Percentiles rank a stretch among this genome's conserved stretches.
Conservation (phyloP, 2,113 vertebrate species). For the Siniperca chuatsi region DNA sequence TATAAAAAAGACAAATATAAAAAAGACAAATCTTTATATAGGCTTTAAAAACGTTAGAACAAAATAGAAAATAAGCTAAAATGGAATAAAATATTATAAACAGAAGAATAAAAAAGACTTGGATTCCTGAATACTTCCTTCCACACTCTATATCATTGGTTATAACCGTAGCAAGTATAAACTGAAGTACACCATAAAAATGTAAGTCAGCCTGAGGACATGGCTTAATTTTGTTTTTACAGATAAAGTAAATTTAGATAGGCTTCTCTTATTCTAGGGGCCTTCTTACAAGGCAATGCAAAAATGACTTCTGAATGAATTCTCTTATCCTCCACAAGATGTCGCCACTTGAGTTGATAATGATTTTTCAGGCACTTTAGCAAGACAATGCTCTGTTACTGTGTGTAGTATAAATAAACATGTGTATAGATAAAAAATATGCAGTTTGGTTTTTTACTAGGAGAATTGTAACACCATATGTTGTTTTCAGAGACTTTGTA, state of each 20-base stretch:
- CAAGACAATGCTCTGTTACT: not conserved
- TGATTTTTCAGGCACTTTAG: not conserved
- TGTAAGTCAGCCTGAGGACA: not conserved
- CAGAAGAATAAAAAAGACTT: not conserved
- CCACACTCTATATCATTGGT: not conserved
- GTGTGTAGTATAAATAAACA: not conserved
- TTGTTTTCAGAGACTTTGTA: not conserved
- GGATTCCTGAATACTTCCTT: too few relatives aligned
- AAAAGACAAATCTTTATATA: not conserved
- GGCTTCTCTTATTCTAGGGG: not conserved
- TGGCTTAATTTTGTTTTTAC: not conserved
- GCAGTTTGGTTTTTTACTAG: not conserved
- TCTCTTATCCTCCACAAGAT: constrained; percentile 61
- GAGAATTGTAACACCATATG: not conserved
- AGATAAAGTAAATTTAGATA: not conserved
- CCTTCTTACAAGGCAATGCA: not conserved
- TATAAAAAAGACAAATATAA: not conserved
- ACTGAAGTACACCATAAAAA: not conserved
- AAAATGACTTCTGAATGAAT: not conserved
- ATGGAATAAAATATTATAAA: not conserved
- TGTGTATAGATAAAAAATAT: not conserved
- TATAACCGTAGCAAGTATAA: not conserved
- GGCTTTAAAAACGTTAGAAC: not conserved
- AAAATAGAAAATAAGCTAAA: not conserved
- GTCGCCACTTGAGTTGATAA: constrained; percentile 45